Conservation (phyloP, 2,113 vertebrate species). For the Dromaius novaehollandiae region DNA sequence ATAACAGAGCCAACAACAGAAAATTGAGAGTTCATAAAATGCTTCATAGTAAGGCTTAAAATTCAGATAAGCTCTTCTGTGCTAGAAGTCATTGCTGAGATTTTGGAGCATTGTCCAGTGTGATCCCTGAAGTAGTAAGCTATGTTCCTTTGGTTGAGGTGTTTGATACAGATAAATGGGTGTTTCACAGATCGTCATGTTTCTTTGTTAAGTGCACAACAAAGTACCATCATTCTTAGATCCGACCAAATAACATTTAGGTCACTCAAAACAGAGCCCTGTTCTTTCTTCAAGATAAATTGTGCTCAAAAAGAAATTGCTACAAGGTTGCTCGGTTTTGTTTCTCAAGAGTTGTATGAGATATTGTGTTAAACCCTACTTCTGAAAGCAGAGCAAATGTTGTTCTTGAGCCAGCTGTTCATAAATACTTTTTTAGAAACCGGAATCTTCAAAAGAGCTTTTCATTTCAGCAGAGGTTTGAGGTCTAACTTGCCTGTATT, state of each 20-base stretch:
- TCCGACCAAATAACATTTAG: neutral
- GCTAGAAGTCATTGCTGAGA: neutral
- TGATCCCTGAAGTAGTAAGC: neutral
- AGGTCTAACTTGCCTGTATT: neutral
- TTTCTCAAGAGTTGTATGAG: neutral
- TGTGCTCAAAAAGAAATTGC: neutral
- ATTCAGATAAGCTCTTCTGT: neutral
- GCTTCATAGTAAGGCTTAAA: neutral
- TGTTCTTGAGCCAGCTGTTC: neutral
- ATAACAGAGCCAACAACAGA: neutral
- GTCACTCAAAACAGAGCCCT: neutral
- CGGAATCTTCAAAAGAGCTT: neutral
- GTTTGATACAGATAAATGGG: neutral
- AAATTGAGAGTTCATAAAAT: neutral
- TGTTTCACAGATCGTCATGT: neutral
- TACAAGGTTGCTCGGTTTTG: neutral
- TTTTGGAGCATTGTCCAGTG: neutral
- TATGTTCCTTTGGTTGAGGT: neutral
- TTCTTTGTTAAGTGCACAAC: neutral
- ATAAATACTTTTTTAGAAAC: neutral
- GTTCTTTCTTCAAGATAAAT: neutral
- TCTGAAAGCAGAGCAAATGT: neutral
- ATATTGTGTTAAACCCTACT: neutral
- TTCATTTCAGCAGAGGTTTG: constrained; percentile 7
- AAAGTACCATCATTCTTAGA: neutral